These are phyloP conservation scores for Nymphicus hollandicus DNA, from an alignment of 2,113 vertebrate genomes.

Conservation along the genomic window DNA sequence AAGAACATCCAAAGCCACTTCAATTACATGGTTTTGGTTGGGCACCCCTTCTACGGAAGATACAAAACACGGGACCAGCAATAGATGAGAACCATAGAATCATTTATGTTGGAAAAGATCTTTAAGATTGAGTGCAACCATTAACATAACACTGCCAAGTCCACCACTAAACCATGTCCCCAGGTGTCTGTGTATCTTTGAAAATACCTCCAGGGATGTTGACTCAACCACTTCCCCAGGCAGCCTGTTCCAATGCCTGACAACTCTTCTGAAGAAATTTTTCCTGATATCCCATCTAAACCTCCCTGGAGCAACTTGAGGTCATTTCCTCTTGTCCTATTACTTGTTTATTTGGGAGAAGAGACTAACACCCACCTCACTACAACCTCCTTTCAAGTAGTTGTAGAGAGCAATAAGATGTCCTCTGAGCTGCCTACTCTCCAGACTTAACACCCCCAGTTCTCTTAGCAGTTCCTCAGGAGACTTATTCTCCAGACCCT, in stretches of 20 bases:
- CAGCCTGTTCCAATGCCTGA: not conserved
- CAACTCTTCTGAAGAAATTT: not conserved
- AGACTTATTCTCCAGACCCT: not conserved
- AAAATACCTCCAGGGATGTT: not conserved
- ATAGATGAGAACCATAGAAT: not conserved
- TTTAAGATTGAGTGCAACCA: not conserved
- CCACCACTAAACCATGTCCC: not conserved
- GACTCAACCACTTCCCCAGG: not conserved
- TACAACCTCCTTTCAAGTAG: not conserved
- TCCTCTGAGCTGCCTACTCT: not conserved
- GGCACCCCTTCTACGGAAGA: not conserved
- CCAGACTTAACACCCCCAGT: not conserved
- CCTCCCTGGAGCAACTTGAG: not conserved
- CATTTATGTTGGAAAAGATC: not conserved
- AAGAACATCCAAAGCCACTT: not conserved
- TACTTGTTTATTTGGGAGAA: not conserved
- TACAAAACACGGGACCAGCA: not conserved
- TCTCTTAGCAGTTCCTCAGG: not conserved
- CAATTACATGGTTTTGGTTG: not conserved
- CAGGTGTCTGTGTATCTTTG: not conserved
- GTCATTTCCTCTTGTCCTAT: not conserved
- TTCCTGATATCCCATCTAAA: not conserved
- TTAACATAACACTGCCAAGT: not conserved
- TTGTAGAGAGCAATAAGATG: accelerated
- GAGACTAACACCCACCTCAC: accelerated